Conservation (phyloP, 2,888 invertebrate species). For the Mamestra brassicae region DNA sequence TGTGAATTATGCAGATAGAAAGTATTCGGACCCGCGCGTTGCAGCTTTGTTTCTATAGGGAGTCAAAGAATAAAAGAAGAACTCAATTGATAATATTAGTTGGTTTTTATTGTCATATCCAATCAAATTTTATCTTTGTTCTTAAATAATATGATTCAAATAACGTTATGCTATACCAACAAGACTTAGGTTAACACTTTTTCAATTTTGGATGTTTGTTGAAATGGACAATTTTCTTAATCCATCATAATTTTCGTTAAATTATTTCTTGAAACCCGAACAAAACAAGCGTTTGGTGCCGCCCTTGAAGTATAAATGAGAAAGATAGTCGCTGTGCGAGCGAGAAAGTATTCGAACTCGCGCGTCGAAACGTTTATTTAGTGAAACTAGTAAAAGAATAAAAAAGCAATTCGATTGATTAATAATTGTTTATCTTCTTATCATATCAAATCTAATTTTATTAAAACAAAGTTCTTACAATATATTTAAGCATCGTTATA, state of each 20-base stretch:
- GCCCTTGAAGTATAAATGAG: neutral
- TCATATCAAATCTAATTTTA: no score
- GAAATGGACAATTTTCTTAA: no score
- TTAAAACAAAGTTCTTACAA: no score
- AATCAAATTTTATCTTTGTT: neutral
- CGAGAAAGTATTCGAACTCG: conserved; percentile 8
- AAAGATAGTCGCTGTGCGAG: conserved; percentile 3
- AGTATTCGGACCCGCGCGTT: neutral
- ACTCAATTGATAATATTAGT: neutral
- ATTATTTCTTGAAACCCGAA: no score
- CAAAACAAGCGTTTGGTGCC: neutral
- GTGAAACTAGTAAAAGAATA: neutral
- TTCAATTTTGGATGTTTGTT: no score
- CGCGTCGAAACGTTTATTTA: neutral
- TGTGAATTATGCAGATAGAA: neutral
- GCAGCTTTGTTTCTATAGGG: no score
- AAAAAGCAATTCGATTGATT: neutral
- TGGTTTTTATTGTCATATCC: neutral
- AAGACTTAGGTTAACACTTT: no score
- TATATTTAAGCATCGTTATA: no score
- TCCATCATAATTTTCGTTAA: neutral
- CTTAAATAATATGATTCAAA: no score
- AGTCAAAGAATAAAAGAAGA: no score
- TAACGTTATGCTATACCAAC: no score
- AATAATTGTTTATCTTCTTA: no score